Base-by-base conservation (phyloP, 2,888 invertebrate species). In the Drosophila demipolita region DNA sequence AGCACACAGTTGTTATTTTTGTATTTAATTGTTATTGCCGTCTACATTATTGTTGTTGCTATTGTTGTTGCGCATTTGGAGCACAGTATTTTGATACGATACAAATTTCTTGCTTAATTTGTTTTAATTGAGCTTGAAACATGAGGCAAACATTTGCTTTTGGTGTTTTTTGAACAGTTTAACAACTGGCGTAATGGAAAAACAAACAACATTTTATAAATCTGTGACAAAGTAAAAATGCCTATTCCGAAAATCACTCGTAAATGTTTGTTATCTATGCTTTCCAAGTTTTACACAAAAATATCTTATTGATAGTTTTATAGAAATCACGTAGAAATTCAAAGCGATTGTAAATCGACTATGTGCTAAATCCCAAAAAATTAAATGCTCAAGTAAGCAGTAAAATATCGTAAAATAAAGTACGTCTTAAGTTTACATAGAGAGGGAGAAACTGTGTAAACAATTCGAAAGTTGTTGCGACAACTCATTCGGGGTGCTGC, bases 71-170 rank as follows among this genome's bases (percentile, higher is more conserved):
- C 60, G 68, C 78, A 82, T 73, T 78, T 73, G 61, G 65, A 62
- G 87, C 87, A 74, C 57, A 80, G 75, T 60, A 80, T 88, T 83
- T 66, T 73, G 75, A 86, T 88, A 75, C 72, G 54, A 69, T 68
- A 78, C 66, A 73, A 76, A 83, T 78, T 82, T 82, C 75, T 82
- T 82, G 88, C 77, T 88, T 86, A 80, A 86, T 88, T 88, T 86
- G 77, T 78, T 82, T 89, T 89, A 87, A 87, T 89, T 89, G 87
- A 83, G 89, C 87, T 75, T 78, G 82, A 82, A 86, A 86, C 70
- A 82, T 71, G 75, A 79, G 69, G 67, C 60, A 75, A 77, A 85
- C 78, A 78, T 78, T 79, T 72, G 68, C 58, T 58, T 63, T 60
- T 49, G 11, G 50, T 71, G 49, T 33, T 20, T 54, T 55, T 60